These are phyloP conservation scores for Druceiella hillmani DNA, from an alignment of 2,888 invertebrate genomes.

Conservation along the genomic window DNA sequence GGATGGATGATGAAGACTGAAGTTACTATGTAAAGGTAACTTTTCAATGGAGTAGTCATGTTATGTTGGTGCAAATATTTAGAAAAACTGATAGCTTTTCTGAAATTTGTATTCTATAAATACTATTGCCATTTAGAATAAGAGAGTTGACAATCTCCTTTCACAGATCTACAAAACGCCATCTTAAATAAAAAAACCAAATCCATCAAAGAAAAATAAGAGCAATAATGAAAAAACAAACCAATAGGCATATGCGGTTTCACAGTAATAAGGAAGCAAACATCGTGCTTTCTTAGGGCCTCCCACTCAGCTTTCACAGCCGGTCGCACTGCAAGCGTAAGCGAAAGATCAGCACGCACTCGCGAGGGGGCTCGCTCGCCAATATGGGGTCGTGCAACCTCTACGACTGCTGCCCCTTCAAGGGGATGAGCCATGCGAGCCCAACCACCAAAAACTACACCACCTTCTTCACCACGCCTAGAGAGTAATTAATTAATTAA, in stretches of 20 bases:
- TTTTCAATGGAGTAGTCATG: no score
- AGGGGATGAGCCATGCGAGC: conserved; percentile 98
- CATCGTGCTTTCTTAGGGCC: conserved; percentile 92
- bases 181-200: no score
- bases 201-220: no score
- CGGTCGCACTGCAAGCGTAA: conserved; percentile 83
- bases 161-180: no score
- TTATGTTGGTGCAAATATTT: no score
- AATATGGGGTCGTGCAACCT: conserved; percentile 88
- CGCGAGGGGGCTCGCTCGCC: conserved; percentile 93
- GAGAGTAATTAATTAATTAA: conserved; percentile 13
- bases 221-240: conserved; percentile 32
- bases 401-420: conserved; percentile 87
- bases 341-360: conserved; percentile 91
- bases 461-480: conserved; percentile 81
- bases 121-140: no score
- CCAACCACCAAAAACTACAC: conserved; percentile 94
- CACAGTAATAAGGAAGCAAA: conserved; percentile 92
- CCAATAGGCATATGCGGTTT: conserved; percentile 81
- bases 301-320: conserved; percentile 98
- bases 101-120: no score
- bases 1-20: no score
- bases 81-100: no score
- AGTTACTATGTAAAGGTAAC: no score
- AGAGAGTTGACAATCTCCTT: no score